phyloP scores from a whole-genome alignment of 2,797 vertebrate genomes.

The Clarias laeviceps region DNA sequence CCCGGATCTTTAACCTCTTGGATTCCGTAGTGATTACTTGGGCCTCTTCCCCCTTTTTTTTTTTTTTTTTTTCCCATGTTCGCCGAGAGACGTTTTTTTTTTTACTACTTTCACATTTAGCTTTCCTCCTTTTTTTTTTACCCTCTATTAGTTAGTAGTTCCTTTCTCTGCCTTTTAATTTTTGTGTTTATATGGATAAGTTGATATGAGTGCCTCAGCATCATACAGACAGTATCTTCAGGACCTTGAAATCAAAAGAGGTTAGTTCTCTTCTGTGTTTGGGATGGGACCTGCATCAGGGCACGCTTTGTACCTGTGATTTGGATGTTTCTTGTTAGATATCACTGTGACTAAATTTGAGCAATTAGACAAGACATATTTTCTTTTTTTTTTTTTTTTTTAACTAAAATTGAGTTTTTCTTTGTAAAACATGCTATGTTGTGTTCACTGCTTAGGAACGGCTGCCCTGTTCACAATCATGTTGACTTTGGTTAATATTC shows the following conservation, averaged over 20 bases:
- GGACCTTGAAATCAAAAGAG: constrained; percentile 78
- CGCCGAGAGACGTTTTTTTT: background rate
- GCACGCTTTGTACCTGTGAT: background rate
- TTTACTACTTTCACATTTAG: background rate
- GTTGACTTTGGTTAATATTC: background rate
- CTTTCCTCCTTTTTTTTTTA: constrained; percentile 8
- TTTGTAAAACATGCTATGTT: background rate
- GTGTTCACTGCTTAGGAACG: background rate
- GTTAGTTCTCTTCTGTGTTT: constrained; percentile 63
- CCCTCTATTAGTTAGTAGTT: constrained; percentile 8
- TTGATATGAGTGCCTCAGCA: constrained; percentile 71
- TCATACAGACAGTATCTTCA: constrained; percentile 77
- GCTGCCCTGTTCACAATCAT: background rate
- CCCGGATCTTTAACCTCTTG: constrained; percentile 58
- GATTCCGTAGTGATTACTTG: constrained; percentile 51
- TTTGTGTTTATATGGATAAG: constrained; percentile 38
- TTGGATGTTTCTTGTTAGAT: background rate
- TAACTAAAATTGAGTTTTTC: background rate
- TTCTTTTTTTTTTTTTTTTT: background rate
- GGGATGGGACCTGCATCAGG: background rate
- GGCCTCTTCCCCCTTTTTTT: constrained; percentile 38
- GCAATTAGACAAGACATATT: background rate
- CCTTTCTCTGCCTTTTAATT: constrained; percentile 17
- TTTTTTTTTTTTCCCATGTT: constrained; percentile 13
- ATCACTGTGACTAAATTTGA: background rate